A percentile compares a stretch with the other conserved stretches of the same genome.
phyloP scores from a whole-genome alignment of 2,113 vertebrate genomes.

The Pavo muticus region DNA sequence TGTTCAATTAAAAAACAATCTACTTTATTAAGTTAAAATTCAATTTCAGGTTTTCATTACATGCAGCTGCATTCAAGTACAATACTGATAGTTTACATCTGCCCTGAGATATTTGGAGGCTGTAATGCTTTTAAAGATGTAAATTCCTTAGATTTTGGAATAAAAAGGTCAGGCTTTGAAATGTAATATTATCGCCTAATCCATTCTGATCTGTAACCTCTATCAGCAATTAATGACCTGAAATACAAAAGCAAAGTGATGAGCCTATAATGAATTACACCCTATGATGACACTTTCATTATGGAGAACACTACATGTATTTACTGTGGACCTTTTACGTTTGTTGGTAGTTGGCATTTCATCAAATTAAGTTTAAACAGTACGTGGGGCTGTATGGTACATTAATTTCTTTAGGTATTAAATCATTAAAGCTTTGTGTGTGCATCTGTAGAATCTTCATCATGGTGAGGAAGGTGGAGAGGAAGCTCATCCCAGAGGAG shows the following conservation, averaged over 20 bases:
- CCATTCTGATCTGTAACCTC: background rate
- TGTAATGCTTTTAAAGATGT: background rate
- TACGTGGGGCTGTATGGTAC: fast-evolving
- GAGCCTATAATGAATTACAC: background rate
- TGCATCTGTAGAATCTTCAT: fast-evolving
- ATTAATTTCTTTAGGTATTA: background rate
- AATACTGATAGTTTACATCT: background rate
- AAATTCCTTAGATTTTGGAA: background rate
- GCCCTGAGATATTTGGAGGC: background rate
- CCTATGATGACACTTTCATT: constrained; percentile 4
- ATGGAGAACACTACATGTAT: background rate
- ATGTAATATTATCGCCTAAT: background rate
- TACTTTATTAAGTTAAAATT: constrained; percentile 57
- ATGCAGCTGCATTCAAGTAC: constrained; percentile 5
- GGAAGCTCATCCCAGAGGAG: background rate
- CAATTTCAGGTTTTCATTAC: constrained; percentile 23
- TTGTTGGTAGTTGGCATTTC: background rate
- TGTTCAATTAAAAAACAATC: constrained; percentile 63
- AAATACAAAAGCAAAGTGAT: background rate
- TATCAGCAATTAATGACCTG: constrained; percentile 22
- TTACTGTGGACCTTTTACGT: background rate
- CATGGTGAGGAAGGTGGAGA: fast-evolving
- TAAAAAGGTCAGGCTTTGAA: background rate
- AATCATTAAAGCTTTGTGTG: background rate
- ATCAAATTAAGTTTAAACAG: background rate